Evolutionary conservation across 2,888 invertebrate genomes (phyloP), one percentile per base, ranked within the genome.

Genomic region (Ormyrus pomaceus): DNA sequence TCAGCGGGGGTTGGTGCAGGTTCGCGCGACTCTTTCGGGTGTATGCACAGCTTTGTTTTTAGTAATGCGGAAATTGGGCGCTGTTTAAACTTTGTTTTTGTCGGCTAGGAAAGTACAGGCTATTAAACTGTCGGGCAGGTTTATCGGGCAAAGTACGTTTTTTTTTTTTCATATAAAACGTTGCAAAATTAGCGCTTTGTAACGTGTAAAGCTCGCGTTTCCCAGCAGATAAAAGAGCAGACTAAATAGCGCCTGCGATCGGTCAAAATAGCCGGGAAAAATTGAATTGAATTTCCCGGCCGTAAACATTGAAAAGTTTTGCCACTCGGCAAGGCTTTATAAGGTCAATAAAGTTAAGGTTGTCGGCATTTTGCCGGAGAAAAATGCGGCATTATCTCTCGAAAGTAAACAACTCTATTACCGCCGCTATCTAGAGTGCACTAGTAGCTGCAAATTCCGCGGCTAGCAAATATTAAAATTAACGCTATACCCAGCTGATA

Each of bases 271-370:
- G 19, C 1, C 19, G 19, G 1, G 19, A 19, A 19, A 19, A 19
- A 19, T 2, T 19, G 1, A 51, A 11, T 50, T 65, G 51, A 58
- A 19, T 48, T 69, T 19, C 13, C 7, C 7, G 53, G n/a, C 45
- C 8, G 56, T 9, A 45, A 11, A 48, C 56, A 51, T 34, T 50
- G 59, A 34, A 61, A 13, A 62, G 3, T 71, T 62, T 72, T 53
- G 9, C 66, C 48, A 51, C 50, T 73, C 4, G 46, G 19, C 70
- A 55, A 75, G 65, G 56, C 48, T 77, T 53, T 56, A 10, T 79
- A 79, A 79, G 79, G 79, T 79, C 74, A 79, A 59, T 58, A 65
- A 65, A 75, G 79, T 79, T 79, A 79, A 79, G 79, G 74, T 79
- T 79, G 65, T 50, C 70, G 74, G 61, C 68, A 55, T 53, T 72